phyloP scores from a whole-genome alignment of 1,140 invertebrate genomes.

The Lordiphosa mommai region DNA sequence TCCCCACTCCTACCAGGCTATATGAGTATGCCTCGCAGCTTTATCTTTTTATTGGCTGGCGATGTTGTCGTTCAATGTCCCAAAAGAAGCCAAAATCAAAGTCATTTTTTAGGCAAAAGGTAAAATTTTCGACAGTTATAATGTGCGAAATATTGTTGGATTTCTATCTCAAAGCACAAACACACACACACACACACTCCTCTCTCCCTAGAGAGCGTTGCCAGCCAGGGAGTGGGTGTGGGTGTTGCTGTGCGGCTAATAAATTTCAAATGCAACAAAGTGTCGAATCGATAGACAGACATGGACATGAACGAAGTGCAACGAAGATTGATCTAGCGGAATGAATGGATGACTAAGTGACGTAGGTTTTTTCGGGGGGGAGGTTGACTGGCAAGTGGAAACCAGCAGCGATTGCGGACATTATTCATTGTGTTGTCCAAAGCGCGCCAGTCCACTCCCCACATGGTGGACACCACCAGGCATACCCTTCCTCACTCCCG shows the following conservation, averaged over 20 bases:
- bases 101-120: slow-evolving; percentile 47
- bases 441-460: too few relatives aligned
- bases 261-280: slow-evolving; percentile 77
- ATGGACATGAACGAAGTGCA: slow-evolving; percentile 49
- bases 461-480: slow-evolving; percentile 1
- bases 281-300: slow-evolving; percentile 70
- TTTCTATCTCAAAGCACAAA: slow-evolving; percentile 13
- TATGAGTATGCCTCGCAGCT: slow-evolving; percentile 32
- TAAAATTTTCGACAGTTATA: slow-evolving; percentile 51
- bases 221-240: not conserved
- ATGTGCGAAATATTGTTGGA: slow-evolving; percentile 54
- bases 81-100: slow-evolving; percentile 40
- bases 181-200: not conserved
- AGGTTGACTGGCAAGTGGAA: slow-evolving; percentile 40
- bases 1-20: slow-evolving; percentile 15
- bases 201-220: not conserved
- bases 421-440: slow-evolving; percentile 69
- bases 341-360: slow-evolving; percentile 58
- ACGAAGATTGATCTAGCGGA: slow-evolving; percentile 78
- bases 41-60: slow-evolving; percentile 73
- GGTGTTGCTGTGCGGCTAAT: slow-evolving; percentile 49
- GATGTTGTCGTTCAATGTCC: slow-evolving; percentile 19
- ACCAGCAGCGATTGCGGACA: slow-evolving; percentile 66
- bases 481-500: slow-evolving; percentile 10
- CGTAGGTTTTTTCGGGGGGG: not conserved